Conservation (phyloP, 2,797 vertebrate species). For the Chiloscyllium punctatum region DNA sequence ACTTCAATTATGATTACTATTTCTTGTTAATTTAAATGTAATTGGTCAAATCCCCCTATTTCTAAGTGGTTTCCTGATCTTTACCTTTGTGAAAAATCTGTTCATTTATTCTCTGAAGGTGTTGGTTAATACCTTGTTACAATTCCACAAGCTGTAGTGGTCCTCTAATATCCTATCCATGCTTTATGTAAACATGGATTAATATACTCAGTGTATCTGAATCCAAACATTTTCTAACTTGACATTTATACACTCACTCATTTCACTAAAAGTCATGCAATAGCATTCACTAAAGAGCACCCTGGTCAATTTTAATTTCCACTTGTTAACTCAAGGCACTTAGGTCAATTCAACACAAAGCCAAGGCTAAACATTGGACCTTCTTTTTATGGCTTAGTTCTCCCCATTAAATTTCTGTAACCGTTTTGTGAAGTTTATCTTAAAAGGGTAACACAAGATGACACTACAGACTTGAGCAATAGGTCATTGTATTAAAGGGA, state of each 20-base stretch:
- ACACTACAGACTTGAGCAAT: too few species aligned
- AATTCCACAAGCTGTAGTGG: neutral
- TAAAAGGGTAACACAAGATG: neutral
- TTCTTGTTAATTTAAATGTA: constrained; percentile 19
- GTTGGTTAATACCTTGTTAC: neutral
- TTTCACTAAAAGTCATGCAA: neutral
- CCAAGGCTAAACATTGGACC: neutral
- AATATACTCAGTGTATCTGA: neutral
- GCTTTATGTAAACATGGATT: neutral
- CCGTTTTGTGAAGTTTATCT: neutral
- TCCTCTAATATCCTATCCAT: neutral
- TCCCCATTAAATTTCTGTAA: neutral
- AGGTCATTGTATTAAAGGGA: too few species aligned
- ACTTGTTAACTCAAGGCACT: neutral
- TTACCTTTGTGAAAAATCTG: neutral
- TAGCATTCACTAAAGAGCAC: neutral
- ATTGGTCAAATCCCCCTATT: neutral
- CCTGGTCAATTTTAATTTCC: neutral
- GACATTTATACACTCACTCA: neutral
- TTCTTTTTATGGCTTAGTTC: neutral
- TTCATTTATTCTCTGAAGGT: neutral
- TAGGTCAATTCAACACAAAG: neutral
- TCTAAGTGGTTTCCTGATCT: neutral
- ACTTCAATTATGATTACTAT: constrained; percentile 29
- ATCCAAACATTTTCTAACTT: neutral